These are phyloP conservation scores for Drosophila emarginata DNA, from an alignment of 2,888 invertebrate genomes.

Conservation along the genomic window DNA sequence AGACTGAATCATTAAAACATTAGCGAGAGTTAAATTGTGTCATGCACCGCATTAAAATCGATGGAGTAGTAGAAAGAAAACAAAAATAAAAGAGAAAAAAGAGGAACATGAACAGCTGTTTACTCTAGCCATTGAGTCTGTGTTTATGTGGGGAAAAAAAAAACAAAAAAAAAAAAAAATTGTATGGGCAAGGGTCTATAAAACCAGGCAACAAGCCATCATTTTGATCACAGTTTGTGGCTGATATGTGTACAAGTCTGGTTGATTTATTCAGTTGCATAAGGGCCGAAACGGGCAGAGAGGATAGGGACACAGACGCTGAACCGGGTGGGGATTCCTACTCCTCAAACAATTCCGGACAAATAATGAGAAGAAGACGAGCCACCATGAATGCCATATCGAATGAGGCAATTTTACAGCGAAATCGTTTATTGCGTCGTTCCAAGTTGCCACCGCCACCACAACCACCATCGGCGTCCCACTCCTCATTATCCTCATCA, in stretches of 20 bases:
- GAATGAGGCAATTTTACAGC: background rate
- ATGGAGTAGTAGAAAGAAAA: too few species aligned
- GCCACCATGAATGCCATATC: background rate
- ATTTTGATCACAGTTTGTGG: background rate
- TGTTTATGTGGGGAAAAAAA: background rate
- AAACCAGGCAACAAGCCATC: slow-evolving; percentile 15
- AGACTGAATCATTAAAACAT: background rate
- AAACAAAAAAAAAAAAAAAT: too few species aligned
- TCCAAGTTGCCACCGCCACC: slow-evolving; percentile 11
- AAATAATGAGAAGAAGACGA: background rate
- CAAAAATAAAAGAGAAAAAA: too few species aligned
- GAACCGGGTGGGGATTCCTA: background rate
- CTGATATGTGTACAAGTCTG: slow-evolving; percentile 48
- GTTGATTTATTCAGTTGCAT: slow-evolving; percentile 45
- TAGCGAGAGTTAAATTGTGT: background rate
- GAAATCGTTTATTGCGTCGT: slow-evolving; percentile 1
- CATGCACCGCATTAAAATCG: background rate
- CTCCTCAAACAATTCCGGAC: slow-evolving; percentile 5
- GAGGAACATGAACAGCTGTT: slow-evolving; percentile 3
- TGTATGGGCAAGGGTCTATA: slow-evolving; percentile 15
- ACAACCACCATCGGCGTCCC: background rate
- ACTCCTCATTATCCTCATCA: background rate
- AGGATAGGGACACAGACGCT: background rate
- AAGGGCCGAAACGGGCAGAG: slow-evolving; percentile 11
- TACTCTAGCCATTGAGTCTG: background rate